phyloP scores from a whole-genome alignment of 2,113 vertebrate genomes.

The Rhinoderma darwinii region DNA sequence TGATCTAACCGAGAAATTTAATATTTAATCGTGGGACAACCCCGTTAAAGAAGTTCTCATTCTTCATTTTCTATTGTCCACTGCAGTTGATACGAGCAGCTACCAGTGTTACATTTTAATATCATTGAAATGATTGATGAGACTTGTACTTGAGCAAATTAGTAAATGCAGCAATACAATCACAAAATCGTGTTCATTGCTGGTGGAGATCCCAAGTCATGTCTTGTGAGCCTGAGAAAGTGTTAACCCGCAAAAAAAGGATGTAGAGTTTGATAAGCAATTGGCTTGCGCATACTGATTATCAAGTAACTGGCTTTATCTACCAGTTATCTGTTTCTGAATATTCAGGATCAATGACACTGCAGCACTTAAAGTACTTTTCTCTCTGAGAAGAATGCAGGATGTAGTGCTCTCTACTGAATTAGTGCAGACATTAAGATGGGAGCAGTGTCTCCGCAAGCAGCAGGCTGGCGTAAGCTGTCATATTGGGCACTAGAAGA shows the following conservation, averaged over 20 bases:
- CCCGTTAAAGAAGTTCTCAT: no score
- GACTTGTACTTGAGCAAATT: not conserved
- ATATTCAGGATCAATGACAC: slow-evolving; percentile 61
- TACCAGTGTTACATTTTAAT: no score
- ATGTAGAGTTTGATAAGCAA: slow-evolving; percentile 4
- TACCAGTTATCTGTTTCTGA: slow-evolving; percentile 16
- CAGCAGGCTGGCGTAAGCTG: slow-evolving; percentile 48
- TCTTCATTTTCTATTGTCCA: no score
- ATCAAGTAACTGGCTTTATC: slow-evolving; percentile 20
- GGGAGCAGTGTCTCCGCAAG: slow-evolving; percentile 58
- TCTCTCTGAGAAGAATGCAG: not conserved
- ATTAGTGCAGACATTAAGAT: slow-evolving; percentile 56
- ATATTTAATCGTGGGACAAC: no score
- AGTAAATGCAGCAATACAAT: not conserved
- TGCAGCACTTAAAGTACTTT: slow-evolving; percentile 63
- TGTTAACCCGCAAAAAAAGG: not conserved
- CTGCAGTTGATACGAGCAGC: no score
- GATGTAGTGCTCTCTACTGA: slow-evolving; percentile 48
- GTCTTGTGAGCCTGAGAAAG: not conserved
- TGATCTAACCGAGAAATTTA: no score
- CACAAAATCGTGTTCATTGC: not conserved
- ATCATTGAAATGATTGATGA: no score
- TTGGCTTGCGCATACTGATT: not conserved
- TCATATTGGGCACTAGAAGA: slow-evolving; percentile 26
- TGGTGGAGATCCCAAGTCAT: not conserved